These are phyloP conservation scores for Peromyscus aztecus DNA, from an alignment of 2,797 vertebrate genomes.

Conservation along the genomic window DNA sequence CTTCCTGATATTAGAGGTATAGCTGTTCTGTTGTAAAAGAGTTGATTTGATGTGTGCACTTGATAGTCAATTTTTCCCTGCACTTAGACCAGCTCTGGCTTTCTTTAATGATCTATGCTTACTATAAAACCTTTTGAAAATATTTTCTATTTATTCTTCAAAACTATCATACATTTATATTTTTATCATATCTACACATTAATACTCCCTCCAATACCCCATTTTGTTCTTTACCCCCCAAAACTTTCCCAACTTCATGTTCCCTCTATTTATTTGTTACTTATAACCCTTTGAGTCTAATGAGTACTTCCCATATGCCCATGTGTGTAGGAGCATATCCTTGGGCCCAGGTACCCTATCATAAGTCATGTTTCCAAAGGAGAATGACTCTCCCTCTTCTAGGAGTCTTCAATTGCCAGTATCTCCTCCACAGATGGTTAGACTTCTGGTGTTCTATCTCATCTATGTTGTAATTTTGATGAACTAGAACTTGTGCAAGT, in stretches of 20 bases:
- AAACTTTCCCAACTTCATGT: no score
- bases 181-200: neutral
- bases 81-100: neutral
- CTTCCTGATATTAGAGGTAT: neutral
- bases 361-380: neutral
- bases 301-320: neutral
- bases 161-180: neutral
- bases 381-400: neutral
- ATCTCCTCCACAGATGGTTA: neutral
- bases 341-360: neutral
- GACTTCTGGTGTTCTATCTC: neutral
- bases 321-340: neutral
- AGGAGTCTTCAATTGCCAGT: neutral
- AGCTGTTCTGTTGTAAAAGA: no score
- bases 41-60: neutral
- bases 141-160: neutral
- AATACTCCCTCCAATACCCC: neutral
- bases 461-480: neutral
- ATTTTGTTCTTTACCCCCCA: neutral
- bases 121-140: neutral
- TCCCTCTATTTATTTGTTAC: neutral
- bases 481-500: neutral
- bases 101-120: neutral
- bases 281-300: neutral
- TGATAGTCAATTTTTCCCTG: neutral